These are phyloP conservation scores for Saguinus midas DNA, from an alignment of 2,113 vertebrate species.

Conservation along the genomic window DNA sequence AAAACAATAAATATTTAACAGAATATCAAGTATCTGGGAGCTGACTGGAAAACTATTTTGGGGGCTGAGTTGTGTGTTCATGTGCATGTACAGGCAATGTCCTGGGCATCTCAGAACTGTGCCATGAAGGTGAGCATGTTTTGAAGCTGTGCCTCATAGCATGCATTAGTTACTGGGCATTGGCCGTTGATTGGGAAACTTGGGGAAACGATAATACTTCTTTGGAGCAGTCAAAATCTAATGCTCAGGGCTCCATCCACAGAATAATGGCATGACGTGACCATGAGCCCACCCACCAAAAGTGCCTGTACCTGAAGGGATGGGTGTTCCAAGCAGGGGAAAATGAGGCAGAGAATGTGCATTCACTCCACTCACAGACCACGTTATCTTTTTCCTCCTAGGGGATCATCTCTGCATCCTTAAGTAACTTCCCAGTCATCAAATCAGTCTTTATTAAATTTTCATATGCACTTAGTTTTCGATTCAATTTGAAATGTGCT, in stretches of 20 bases:
- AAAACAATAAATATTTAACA: not conserved
- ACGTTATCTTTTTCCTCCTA: slow-evolving; percentile 24
- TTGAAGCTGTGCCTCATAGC: not conserved
- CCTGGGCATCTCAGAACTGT: not conserved
- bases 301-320: not conserved
- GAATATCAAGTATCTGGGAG: not conserved
- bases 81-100: not conserved
- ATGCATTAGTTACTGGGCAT: not conserved
- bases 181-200: not conserved
- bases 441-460: slow-evolving; percentile 71
- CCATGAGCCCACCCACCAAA: not conserved
- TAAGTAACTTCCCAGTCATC: slow-evolving; percentile 64
- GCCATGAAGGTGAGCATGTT: not conserved
- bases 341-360: not conserved
- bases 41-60: not conserved
- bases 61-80: not conserved
- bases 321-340: not conserved
- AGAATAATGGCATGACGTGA: not conserved
- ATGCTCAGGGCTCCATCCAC: not conserved
- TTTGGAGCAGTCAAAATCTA: not conserved
- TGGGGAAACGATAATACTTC: not conserved
- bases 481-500: slow-evolving; percentile 71
- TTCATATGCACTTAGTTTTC: slow-evolving; percentile 72
- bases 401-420: slow-evolving; percentile 54
- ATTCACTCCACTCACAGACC: not conserved